phyloP scores from a whole-genome alignment of 2,113 vertebrate genomes.

The Ranitomeya variabilis region DNA sequence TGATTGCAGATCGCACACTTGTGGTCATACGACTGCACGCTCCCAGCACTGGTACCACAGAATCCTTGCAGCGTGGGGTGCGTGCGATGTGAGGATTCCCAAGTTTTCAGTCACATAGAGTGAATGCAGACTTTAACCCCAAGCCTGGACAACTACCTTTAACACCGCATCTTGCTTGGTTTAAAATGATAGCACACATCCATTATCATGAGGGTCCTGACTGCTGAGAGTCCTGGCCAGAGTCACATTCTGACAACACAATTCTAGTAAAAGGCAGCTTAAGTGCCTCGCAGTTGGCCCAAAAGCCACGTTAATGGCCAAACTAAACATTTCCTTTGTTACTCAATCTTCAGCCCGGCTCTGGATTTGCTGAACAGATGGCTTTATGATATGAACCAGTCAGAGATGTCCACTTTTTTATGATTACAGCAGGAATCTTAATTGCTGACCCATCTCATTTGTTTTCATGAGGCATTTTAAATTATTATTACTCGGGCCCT shows the following conservation, averaged over 20 bases:
- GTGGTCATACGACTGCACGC: no score
- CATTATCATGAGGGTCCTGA: neutral
- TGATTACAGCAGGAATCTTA: constrained; percentile 13
- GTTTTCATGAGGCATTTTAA: constrained; percentile 28
- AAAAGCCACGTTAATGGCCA: neutral
- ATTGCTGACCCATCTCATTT: constrained; percentile 30
- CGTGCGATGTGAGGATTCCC: no score
- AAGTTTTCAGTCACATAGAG: no score
- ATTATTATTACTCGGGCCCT: constrained; percentile 1
- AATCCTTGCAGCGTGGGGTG: no score
- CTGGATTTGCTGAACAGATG: neutral
- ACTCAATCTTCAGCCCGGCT: neutral
- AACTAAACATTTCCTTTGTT: constrained; percentile 15
- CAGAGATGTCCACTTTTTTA: constrained; percentile 16
- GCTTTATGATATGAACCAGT: constrained; percentile 5
- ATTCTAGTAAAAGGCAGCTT: neutral
- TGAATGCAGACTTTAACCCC: no score
- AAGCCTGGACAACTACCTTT: no score
- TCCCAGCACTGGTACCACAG: no score
- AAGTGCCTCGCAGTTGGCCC: neutral
- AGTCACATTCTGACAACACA: neutral
- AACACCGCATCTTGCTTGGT: neutral
- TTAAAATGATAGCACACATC: neutral
- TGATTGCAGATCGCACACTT: no score
- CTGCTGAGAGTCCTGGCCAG: neutral